These are phyloP conservation scores for Geopemphigus sp. DNA, from an alignment of 1,140 invertebrate genomes.

Conservation along the genomic window DNA sequence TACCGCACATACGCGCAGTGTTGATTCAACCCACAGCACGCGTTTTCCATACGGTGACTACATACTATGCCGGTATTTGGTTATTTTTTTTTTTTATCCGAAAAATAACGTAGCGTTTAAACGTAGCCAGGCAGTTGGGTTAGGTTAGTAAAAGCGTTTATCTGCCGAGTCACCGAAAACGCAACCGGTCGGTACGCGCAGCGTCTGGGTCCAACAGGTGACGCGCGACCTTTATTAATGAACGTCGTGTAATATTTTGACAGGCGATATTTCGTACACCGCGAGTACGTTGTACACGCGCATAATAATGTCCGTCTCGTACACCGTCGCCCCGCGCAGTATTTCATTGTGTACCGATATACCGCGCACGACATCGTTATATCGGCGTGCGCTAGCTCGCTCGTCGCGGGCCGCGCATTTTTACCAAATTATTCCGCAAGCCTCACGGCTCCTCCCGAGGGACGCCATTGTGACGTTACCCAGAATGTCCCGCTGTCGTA, in stretches of 20 bases:
- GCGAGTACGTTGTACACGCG: not conserved
- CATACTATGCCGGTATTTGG: too few species aligned
- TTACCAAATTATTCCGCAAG: not conserved
- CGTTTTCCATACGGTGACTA: too few species aligned
- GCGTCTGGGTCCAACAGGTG: constrained; percentile 37
- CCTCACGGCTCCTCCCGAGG: constrained; percentile 6
- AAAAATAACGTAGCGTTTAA: too few species aligned
- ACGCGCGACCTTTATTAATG: constrained; percentile 47
- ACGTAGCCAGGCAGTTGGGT: too few species aligned
- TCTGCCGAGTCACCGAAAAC: constrained; percentile 21
- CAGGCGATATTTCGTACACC: constrained; percentile 46
- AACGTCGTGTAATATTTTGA: constrained; percentile 48
- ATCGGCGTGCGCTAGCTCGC: not conserved
- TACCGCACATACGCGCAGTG: too few species aligned
- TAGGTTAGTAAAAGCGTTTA: not conserved
- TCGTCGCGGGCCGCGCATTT: not conserved
- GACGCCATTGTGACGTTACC: constrained; percentile 2
- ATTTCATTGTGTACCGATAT: not conserved
- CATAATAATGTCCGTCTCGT: not conserved
- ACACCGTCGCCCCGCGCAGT: not conserved
- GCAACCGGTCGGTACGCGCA: not conserved
- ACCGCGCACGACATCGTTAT: not conserved
- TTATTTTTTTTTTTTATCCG: too few species aligned
- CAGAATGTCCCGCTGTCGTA: too few species aligned
- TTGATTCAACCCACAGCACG: too few species aligned